These are phyloP conservation scores for Diplosoma virens DNA, from an alignment of 23 tunicate genomes.

Conservation along the genomic window DNA sequence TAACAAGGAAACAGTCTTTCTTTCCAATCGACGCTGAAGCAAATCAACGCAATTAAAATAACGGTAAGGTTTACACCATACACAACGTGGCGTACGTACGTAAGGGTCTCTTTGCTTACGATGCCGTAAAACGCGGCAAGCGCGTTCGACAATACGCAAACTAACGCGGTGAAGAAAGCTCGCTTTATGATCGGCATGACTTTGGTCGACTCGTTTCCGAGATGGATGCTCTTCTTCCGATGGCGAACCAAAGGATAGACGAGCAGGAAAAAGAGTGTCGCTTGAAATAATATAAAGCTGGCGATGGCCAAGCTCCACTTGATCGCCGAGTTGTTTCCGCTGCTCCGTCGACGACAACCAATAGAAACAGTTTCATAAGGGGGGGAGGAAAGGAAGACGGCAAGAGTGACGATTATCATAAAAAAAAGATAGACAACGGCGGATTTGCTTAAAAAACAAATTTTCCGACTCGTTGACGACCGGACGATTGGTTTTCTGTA, in stretches of 20 bases:
- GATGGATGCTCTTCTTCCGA: slow-evolving; percentile 3
- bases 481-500: slow-evolving; percentile 34
- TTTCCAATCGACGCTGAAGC: slow-evolving; percentile 43
- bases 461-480: neutral
- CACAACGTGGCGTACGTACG: slow-evolving; percentile 29
- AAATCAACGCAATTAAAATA: slow-evolving; percentile 27
- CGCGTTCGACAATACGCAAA: slow-evolving; percentile 19
- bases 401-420: slow-evolving; percentile 18
- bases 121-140: slow-evolving; percentile 21
- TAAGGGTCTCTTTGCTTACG: neutral
- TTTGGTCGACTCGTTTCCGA: slow-evolving; percentile 21
- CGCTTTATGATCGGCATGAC: slow-evolving; percentile 41
- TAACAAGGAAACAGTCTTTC: slow-evolving; percentile 25
- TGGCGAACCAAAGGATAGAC: slow-evolving; percentile 38
- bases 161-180: slow-evolving; percentile 29
- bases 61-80: slow-evolving; percentile 29
- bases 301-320: slow-evolving; percentile 38
- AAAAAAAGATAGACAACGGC: neutral
- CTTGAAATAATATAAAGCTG: slow-evolving; percentile 21
- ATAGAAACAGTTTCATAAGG: slow-evolving; percentile 10
- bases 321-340: neutral
- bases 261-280: slow-evolving; percentile 19
- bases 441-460: slow-evolving; percentile 15
- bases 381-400: slow-evolving; percentile 15
- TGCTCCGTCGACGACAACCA: slow-evolving; percentile 13